Conservation (phyloP, 2,113 vertebrate genomes). For the Syngnathus scovelli region DNA sequence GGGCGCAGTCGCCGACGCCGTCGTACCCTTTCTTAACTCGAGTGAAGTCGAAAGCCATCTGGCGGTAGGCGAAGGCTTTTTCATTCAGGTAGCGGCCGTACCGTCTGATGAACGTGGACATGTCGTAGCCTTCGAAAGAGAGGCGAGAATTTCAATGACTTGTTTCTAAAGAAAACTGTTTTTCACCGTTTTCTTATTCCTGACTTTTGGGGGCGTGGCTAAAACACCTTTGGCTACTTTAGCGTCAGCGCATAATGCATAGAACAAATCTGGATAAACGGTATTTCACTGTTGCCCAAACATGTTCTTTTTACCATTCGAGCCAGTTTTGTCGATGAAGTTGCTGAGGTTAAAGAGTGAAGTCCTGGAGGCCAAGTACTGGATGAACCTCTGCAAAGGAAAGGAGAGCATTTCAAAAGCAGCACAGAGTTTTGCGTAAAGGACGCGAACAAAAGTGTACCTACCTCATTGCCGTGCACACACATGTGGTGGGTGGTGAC, state of each 20-base stretch:
- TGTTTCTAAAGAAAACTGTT: not conserved
- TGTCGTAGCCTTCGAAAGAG: conserved; percentile 80
- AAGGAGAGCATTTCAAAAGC: not conserved
- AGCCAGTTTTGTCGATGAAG: conserved; percentile 98
- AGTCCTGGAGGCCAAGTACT: conserved; percentile 98
- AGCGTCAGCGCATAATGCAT: not conserved
- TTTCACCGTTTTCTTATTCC: not conserved
- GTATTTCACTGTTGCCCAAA: no score
- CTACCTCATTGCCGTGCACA: conserved; percentile 96
- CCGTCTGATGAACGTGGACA: conserved; percentile 94
- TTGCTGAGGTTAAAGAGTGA: conserved; percentile 98
- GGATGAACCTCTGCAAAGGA: conserved; percentile 89
- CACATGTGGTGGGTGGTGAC: conserved; percentile 95
- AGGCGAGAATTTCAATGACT: not conserved
- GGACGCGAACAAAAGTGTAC: not conserved
- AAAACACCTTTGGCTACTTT: not conserved
- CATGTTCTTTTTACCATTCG: conserved; percentile 79
- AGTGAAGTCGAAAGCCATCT: conserved; percentile 99
- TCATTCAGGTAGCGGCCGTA: conserved; percentile 98
- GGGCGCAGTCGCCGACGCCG: not conserved
- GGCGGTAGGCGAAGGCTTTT: conserved; percentile 97
- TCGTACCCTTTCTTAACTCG: conserved; percentile 97
- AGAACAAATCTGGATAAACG: no score
- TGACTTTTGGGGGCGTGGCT: not conserved
- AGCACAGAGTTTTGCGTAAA: not conserved